These are phyloP conservation scores for Wiebesia pumilae DNA, from an alignment of 1,140 invertebrate genomes.

Conservation along the genomic window DNA sequence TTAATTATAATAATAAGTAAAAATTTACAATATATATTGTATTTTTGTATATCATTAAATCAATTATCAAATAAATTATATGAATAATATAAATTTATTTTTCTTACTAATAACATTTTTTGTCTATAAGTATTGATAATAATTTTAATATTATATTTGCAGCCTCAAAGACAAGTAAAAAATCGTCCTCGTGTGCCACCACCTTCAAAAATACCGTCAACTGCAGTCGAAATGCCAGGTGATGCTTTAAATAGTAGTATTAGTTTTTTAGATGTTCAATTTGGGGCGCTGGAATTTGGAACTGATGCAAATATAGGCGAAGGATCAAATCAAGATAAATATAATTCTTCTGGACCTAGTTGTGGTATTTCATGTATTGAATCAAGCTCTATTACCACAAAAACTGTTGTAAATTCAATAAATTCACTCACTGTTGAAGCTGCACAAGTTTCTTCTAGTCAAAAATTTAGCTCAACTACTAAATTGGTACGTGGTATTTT, in stretches of 20 bases:
- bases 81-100: too few species aligned
- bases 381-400: conserved; percentile 64
- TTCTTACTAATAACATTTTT: too few species aligned
- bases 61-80: too few species aligned
- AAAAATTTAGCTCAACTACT: conserved; percentile 62
- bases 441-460: conserved; percentile 63
- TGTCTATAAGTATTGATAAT: background rate
- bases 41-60: too few species aligned
- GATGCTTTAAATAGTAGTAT: conserved; percentile 84
- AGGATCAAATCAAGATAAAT: conserved; percentile 74
- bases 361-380: conserved; percentile 65
- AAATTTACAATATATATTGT: too few species aligned
- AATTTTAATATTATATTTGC: conserved; percentile 38
- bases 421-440: conserved; percentile 70
- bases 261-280: conserved; percentile 92
- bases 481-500: conserved; percentile 64
- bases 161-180: conserved; percentile 79
- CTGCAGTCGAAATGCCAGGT: conserved; percentile 96
- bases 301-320: conserved; percentile 79
- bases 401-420: conserved; percentile 62
- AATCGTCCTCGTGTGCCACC: conserved; percentile 90
- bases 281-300: conserved; percentile 92
- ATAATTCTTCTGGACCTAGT: conserved; percentile 59
- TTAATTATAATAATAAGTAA: too few species aligned
- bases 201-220: conserved; percentile 94